Evolutionary conservation across 2,797 vertebrate genomes (phyloP).

Genomic region (Galago senegalensis): DNA sequence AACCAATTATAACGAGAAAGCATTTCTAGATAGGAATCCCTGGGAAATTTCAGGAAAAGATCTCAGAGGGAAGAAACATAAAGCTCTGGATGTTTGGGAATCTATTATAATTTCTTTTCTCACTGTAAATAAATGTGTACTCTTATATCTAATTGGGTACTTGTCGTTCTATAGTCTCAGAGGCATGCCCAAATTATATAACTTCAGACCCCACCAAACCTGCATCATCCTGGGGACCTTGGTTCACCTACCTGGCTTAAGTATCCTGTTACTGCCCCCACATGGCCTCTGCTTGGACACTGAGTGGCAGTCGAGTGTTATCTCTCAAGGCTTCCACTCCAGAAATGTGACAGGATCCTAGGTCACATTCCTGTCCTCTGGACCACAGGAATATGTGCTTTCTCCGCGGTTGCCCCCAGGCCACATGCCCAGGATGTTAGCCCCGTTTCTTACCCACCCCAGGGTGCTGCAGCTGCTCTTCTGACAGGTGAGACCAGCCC

Average conservation of each 20-base stretch:
- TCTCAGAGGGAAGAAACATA: not conserved
- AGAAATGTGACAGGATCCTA: not conserved
- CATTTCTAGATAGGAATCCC: not conserved
- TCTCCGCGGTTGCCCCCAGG: not conserved
- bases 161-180: not conserved
- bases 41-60: not conserved
- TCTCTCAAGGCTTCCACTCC: not conserved
- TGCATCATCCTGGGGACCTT: not conserved
- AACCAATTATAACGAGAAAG: not conserved
- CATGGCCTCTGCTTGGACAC: not conserved
- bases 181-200: not conserved
- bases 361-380: not conserved
- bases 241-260: not conserved
- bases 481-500: not conserved
- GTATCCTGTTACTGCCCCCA: not conserved
- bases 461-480: not conserved
- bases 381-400: rapidly evolving
- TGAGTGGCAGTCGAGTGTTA: not conserved
- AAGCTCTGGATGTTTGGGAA: not conserved
- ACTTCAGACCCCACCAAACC: not conserved
- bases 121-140: not conserved
- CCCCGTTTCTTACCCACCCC: no score
- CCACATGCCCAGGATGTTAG: not conserved
- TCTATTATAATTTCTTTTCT: not conserved
- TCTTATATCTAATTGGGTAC: not conserved